A percentile compares a stretch with the other conserved stretches of the same genome.
Conservation (phyloP, 1,140 invertebrate genomes). For the Drosophila murphyi region DNA sequence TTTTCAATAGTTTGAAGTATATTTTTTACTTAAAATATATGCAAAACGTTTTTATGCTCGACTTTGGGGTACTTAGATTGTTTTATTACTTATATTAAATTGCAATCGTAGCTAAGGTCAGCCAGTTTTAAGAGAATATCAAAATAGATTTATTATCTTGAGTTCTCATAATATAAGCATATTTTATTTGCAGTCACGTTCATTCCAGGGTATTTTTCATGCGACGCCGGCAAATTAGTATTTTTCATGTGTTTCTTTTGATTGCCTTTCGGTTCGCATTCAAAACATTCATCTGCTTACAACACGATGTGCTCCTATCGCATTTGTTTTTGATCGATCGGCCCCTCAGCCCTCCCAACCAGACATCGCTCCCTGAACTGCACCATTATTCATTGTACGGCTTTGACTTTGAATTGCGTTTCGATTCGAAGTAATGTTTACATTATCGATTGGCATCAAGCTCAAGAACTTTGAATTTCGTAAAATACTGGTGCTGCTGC, state of each 20-base stretch:
- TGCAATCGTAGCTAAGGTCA: no score
- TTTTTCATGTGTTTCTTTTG: slow-evolving; percentile 21
- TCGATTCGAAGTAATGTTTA: slow-evolving; percentile 33
- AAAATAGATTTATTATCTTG: no score
- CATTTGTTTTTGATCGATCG: slow-evolving; percentile 30
- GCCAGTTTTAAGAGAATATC: no score
- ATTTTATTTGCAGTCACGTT: background rate
- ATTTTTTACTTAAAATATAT: no score
- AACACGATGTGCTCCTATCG: slow-evolving; percentile 37
- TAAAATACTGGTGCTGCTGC: slow-evolving; percentile 29
- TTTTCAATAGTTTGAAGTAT: no score
- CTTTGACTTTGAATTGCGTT: slow-evolving; percentile 51
- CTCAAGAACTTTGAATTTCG: slow-evolving; percentile 50
- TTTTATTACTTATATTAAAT: no score
- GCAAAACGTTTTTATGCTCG: no score
- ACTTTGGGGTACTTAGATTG: no score
- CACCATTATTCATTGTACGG: slow-evolving; percentile 12
- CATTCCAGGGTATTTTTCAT: slow-evolving; percentile 14
- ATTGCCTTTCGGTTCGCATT: slow-evolving; percentile 36
- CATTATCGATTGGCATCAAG: slow-evolving; percentile 40
- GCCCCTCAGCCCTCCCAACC: background rate
- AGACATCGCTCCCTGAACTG: no score
- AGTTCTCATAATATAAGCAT: background rate
- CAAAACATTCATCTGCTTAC: slow-evolving; percentile 34
- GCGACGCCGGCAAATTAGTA: background rate